A percentile compares a stretch with the other conserved stretches of the same genome.
Evolutionary conservation across 2,113 vertebrate species (phyloP).

Genomic region (Tragelaphus strepsiceros): DNA sequence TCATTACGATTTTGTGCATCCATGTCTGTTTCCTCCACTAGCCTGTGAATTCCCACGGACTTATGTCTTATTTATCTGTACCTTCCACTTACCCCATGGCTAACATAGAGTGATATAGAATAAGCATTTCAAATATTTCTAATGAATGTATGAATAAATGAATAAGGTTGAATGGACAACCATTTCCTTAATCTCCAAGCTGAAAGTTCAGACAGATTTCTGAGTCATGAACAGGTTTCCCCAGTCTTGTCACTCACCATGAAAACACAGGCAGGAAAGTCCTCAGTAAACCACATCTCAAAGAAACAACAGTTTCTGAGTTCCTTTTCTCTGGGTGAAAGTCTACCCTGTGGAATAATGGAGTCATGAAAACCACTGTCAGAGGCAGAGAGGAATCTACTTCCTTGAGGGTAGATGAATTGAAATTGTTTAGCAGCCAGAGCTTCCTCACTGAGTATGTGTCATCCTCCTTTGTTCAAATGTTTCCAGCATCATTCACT

Average conservation of each 20-base stretch:
- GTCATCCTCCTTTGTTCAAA: neutral
- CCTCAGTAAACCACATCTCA: neutral
- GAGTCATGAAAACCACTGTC: neutral
- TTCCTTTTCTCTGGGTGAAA: neutral
- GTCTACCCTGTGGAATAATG: neutral
- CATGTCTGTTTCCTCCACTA: neutral
- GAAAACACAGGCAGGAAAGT: neutral
- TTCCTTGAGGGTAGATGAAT: neutral
- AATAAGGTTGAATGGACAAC: neutral
- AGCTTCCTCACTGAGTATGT: neutral
- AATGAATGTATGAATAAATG: neutral
- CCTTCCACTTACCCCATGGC: rapidly evolving
- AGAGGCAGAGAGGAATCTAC: neutral
- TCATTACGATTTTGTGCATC: neutral
- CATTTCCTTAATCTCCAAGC: neutral
- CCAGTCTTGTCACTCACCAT: neutral
- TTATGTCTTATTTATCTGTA: neutral
- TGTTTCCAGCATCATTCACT: neutral
- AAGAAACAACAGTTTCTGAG: neutral
- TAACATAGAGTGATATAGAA: neutral
- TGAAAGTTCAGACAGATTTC: neutral
- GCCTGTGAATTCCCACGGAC: neutral
- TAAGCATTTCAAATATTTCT: neutral
- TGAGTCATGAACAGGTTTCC: neutral
- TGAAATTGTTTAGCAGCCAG: neutral